Percentiles rank a stretch among this genome's conserved stretches.
Conservation (phyloP, 2,888 invertebrate genomes). For the Parthenolecanium corni region DNA sequence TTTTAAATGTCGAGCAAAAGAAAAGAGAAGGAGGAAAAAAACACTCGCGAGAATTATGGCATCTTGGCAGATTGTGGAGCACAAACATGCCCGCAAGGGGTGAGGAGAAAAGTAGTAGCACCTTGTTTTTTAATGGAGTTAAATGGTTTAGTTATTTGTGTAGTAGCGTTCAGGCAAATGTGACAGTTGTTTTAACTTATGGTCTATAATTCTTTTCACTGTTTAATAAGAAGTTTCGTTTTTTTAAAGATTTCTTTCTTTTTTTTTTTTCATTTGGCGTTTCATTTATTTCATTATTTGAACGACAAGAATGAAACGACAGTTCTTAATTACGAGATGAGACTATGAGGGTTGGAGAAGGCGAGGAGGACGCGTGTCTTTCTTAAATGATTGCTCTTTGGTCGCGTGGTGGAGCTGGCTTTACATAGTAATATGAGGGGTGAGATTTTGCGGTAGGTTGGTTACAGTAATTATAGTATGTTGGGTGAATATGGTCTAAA, state of each 20-base stretch:
- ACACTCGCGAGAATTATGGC: slow-evolving; percentile 2
- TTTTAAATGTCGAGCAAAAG: slow-evolving; percentile 15
- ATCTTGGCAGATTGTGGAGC: slow-evolving; percentile 10
- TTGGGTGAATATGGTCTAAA: too few relatives aligned
- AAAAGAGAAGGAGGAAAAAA: slow-evolving; percentile 1
- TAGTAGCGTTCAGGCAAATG: slow-evolving; percentile 21
- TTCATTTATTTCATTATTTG: too few relatives aligned
- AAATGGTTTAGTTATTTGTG: slow-evolving; percentile 24
- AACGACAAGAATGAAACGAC: too few relatives aligned
- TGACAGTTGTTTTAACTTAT: slow-evolving; percentile 17
- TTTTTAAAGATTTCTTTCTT: not conserved
- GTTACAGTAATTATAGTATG: too few relatives aligned
- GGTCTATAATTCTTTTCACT: slow-evolving; percentile 18
- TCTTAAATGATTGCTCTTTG: too few relatives aligned
- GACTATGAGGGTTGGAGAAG: too few relatives aligned
- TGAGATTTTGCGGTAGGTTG: too few relatives aligned
- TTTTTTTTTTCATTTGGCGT: too few relatives aligned
- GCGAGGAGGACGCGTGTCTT: too few relatives aligned
- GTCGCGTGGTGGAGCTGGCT: too few relatives aligned
- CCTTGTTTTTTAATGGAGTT: slow-evolving; percentile 25
- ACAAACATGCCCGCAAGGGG: not conserved
- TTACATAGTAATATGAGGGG: too few relatives aligned
- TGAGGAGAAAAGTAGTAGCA: slow-evolving; percentile 11
- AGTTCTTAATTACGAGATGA: too few relatives aligned
- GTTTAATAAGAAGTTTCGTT: not conserved